Conservation (phyloP, 2,113 vertebrate species). For the Hucho hucho region DNA sequence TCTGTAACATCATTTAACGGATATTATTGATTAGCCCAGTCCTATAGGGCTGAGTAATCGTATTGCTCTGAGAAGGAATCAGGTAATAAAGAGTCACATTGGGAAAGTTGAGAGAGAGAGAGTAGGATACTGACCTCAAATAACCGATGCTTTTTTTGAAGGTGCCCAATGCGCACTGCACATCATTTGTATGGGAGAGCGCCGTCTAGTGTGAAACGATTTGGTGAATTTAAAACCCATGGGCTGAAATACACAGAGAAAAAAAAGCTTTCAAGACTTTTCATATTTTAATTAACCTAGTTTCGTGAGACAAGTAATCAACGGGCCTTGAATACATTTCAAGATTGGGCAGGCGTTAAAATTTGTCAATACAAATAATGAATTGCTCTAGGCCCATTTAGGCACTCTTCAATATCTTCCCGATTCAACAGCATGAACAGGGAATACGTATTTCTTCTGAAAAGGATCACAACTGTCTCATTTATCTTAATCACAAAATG, state of each 20-base stretch:
- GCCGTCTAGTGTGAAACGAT: constrained; percentile 37
- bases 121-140: background rate
- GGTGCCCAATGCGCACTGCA: background rate
- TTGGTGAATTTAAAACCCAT: background rate
- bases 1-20: background rate
- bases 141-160: background rate
- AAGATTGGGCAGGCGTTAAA: background rate
- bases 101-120: background rate
- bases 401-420: background rate
- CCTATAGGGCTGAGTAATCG: too few species aligned
- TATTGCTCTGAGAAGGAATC: too few species aligned
- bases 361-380: background rate
- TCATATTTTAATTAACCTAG: background rate
- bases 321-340: background rate
- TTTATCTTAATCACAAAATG: too few species aligned
- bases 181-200: constrained; percentile 24
- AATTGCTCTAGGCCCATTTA: background rate
- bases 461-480: too few species aligned
- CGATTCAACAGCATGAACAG: background rate
- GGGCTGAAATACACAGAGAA: background rate
- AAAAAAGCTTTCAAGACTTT: background rate
- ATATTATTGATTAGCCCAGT: background rate
- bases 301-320: background rate
- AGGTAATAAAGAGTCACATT: background rate
- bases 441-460: background rate